These are phyloP conservation scores for Paradisaea rubra DNA, from an alignment of 2,113 vertebrate species.

Conservation along the genomic window DNA sequence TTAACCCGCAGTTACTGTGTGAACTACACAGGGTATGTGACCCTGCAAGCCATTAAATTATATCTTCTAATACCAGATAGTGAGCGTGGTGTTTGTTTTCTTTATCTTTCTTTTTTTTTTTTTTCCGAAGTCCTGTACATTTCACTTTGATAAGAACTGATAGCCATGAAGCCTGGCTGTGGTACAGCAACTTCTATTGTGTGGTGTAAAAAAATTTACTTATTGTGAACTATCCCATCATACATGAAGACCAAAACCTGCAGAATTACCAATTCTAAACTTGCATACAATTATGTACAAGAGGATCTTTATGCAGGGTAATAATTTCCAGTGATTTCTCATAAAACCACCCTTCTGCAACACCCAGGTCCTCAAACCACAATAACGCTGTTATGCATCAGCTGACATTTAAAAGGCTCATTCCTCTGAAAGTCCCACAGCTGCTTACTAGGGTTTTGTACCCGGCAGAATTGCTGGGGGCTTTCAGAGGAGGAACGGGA, in stretches of 20 bases:
- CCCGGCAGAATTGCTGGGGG: neutral
- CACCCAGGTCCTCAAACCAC: neutral
- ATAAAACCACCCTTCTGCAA: neutral
- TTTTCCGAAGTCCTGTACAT: accelerated
- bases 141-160: neutral
- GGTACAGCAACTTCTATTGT: neutral
- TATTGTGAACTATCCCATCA: neutral
- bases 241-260: neutral
- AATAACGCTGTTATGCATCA: neutral
- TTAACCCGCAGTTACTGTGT: neutral
- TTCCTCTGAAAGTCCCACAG: neutral
- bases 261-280: neutral
- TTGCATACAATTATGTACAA: neutral
- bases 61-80: neutral
- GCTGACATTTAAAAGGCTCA: neutral
- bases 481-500: neutral
- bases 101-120: neutral
- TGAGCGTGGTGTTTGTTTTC: neutral
- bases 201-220: neutral
- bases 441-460: neutral
- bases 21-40: neutral
- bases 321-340: neutral
- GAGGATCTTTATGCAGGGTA: neutral
- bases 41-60: neutral
- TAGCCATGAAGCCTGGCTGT: neutral